Percentiles rank a stretch among this genome's conserved stretches.
Conservation (phyloP, 2,113 vertebrate genomes). For the Alaudala cheleensis region DNA sequence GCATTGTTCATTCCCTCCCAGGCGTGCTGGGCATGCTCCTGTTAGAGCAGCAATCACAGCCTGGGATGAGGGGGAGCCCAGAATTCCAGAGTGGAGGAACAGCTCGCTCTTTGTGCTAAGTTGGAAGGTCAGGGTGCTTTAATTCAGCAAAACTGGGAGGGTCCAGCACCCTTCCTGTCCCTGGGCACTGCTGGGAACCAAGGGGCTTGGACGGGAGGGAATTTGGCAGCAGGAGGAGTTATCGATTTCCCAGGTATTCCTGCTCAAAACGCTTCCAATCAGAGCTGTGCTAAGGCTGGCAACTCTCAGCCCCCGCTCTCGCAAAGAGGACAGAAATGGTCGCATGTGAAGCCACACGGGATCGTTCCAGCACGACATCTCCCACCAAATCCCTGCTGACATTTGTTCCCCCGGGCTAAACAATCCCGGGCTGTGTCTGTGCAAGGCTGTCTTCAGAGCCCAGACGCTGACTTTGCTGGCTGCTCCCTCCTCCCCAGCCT, state of each 20-base stretch:
- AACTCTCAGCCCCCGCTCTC: background rate
- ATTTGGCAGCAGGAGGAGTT: background rate
- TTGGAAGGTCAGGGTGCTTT: background rate
- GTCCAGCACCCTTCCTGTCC: background rate
- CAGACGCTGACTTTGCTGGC: conserved; percentile 28
- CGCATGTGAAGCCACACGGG: background rate
- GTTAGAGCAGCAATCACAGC: background rate
- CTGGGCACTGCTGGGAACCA: background rate
- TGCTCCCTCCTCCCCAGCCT: conserved; percentile 18
- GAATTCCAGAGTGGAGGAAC: background rate
- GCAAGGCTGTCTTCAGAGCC: conserved; percentile 6
- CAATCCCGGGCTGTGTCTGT: background rate
- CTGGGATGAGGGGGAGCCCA: background rate
- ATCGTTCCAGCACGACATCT: background rate
- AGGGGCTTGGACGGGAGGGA: background rate
- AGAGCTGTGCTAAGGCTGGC: background rate
- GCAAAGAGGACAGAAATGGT: background rate
- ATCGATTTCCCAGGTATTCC: background rate
- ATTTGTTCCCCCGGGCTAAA: conserved; percentile 26
- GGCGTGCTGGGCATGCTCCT: background rate
- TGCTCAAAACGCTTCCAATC: background rate
- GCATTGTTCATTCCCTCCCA: background rate
- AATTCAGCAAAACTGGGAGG: background rate
- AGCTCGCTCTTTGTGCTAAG: background rate
- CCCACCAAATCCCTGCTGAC: conserved; percentile 36